A percentile compares a stretch with the other conserved stretches of the same genome.
phyloP scores from a whole-genome alignment of 2,888 invertebrate species.

The Bugula neritina region DNA sequence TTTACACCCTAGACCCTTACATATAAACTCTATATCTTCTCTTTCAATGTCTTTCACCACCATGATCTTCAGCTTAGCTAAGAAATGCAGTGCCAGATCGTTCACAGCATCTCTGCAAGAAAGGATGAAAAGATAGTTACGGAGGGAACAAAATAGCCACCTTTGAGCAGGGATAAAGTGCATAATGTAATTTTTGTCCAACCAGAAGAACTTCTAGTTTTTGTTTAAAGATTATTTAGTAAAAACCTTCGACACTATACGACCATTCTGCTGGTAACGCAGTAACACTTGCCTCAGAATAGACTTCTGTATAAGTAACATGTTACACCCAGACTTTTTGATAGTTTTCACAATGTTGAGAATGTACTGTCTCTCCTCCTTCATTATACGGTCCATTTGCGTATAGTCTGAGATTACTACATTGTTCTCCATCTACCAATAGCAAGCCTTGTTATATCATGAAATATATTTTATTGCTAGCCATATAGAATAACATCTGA shows the following conservation, averaged over 20 bases:
- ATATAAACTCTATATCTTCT: conserved; percentile 95
- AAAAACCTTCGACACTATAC: too few species aligned
- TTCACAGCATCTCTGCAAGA: conserved; percentile 83
- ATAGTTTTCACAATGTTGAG: conserved; percentile 97
- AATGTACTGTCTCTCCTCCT: conserved; percentile 95
- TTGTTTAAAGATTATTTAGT: too few species aligned
- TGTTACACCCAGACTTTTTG: conserved; percentile 96
- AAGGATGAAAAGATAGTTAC: conserved; percentile 37
- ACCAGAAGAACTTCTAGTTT: too few species aligned
- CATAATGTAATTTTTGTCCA: too few species aligned
- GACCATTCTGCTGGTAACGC: too few species aligned
- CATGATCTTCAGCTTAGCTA: conserved; percentile 98
- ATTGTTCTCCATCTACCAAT: conserved; percentile 54
- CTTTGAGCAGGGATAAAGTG: too few species aligned
- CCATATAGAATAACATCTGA: too few species aligned
- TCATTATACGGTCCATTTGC: conserved; percentile 97
- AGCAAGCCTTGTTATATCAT: background rate
- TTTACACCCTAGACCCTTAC: conserved; percentile 82
- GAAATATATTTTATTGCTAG: too few species aligned
- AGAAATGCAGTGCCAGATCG: conserved; percentile 92
- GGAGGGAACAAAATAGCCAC: too few species aligned
- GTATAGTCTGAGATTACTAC: conserved; percentile 91
- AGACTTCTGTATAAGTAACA: conserved; percentile 81
- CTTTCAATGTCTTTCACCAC: conserved; percentile 96
- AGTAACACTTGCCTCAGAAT: conserved; percentile 62